Conservation (phyloP, 2,797 vertebrate genomes). For the Rhinella marina region DNA sequence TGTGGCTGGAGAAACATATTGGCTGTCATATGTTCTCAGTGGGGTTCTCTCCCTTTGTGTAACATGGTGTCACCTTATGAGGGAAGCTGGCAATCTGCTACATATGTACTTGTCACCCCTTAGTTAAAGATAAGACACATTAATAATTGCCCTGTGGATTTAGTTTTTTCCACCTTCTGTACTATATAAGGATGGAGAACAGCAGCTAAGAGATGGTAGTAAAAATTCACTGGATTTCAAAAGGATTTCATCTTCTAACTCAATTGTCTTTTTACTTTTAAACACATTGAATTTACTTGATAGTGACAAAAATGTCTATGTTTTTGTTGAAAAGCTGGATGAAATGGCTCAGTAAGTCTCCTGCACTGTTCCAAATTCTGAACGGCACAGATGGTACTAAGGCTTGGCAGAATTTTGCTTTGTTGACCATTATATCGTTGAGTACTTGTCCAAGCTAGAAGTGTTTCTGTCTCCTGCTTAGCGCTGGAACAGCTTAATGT, state of each 20-base stretch:
- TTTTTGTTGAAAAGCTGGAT: slow-evolving; percentile 46
- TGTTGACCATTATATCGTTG: slow-evolving; percentile 58
- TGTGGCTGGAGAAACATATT: neutral
- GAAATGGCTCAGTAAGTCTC: slow-evolving; percentile 50
- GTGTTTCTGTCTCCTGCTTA: slow-evolving; percentile 33
- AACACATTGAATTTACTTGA: slow-evolving; percentile 25
- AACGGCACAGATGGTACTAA: slow-evolving; percentile 56
- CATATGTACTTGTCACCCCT: neutral
- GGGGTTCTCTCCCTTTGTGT: neutral
- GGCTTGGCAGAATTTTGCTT: slow-evolving; percentile 50
- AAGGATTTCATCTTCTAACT: neutral
- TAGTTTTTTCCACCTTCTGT: neutral
- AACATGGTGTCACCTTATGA: neutral
- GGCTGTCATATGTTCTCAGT: neutral
- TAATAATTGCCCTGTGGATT: neutral
- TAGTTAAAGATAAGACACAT: neutral
- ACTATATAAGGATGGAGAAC: neutral
- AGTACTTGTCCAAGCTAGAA: slow-evolving; percentile 42
- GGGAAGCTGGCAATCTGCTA: neutral
- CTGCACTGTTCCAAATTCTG: slow-evolving; percentile 46
- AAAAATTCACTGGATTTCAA: neutral
- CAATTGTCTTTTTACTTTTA: neutral
- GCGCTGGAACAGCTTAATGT: neutral
- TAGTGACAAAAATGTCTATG: slow-evolving; percentile 25
- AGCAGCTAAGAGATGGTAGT: neutral